Evolutionary conservation across 2,113 vertebrate genomes (phyloP).

Genomic region (Tenebrosternarchus preto): DNA sequence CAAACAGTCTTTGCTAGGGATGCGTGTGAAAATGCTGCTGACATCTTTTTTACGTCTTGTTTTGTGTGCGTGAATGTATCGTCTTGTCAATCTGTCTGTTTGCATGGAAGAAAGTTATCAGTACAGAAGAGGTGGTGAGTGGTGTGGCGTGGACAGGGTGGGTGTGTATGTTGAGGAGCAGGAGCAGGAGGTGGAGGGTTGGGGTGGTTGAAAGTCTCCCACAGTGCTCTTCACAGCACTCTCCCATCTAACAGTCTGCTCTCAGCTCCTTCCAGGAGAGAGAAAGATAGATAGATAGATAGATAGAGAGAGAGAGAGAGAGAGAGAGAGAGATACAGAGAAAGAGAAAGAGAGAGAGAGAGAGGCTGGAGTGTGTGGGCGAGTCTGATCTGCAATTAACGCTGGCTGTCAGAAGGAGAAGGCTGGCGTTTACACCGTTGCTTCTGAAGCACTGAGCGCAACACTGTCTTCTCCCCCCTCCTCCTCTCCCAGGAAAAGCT

Average conservation of each 20-base stretch:
- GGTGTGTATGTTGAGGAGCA: constrained; percentile 4
- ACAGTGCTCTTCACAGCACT: constrained; percentile 72
- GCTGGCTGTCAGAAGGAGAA: constrained; percentile 77
- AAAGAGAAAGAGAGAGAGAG: constrained; percentile 10
- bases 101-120: constrained; percentile 37
- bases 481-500: constrained; percentile 70
- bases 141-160: constrained; percentile 3
- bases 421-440: constrained; percentile 74
- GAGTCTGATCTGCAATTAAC: constrained; percentile 80
- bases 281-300: too few relatives aligned
- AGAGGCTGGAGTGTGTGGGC: constrained; percentile 75
- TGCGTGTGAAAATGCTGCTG: background rate
- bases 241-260: constrained; percentile 70
- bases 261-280: constrained; percentile 70
- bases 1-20: too few relatives aligned
- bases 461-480: constrained; percentile 68
- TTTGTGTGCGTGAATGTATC: background rate
- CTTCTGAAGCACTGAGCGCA: constrained; percentile 76
- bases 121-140: constrained; percentile 30
- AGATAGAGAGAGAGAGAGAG: constrained; percentile 25
- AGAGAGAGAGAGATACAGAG: constrained; percentile 35
- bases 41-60: background rate
- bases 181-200: constrained; percentile 41
- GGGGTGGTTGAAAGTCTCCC: constrained; percentile 71
- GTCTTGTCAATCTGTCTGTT: background rate